phyloP scores from a whole-genome alignment of 2,113 vertebrate species.

The Morphnarchus princeps region DNA sequence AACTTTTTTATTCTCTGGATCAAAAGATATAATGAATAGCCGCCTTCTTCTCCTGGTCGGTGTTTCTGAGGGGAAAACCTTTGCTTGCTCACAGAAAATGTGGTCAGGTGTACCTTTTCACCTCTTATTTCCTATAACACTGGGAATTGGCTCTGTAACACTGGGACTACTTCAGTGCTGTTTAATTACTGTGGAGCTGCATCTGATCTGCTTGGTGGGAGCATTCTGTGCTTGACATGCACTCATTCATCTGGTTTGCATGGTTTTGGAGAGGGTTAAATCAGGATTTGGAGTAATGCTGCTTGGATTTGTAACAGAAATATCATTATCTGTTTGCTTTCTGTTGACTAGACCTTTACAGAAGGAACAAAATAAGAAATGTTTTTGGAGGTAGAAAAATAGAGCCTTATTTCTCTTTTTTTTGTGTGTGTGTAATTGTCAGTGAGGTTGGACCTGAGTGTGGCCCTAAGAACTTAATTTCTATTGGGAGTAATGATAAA shows the following conservation, averaged over 20 bases:
- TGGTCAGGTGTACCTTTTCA: not conserved
- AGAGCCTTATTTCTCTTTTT: not conserved
- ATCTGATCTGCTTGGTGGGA: not conserved
- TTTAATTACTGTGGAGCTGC: fast-evolving
- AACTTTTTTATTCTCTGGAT: not conserved
- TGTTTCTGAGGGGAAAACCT: not conserved
- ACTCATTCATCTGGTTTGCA: fast-evolving
- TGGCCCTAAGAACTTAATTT: not conserved
- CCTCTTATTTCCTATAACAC: fast-evolving
- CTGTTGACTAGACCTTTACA: not conserved
- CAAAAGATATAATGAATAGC: not conserved
- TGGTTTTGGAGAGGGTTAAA: not conserved
- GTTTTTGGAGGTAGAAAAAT: not conserved
- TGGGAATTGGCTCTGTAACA: not conserved
- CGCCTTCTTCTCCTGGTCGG: not conserved
- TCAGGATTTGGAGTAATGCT: not conserved
- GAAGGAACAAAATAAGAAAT: not conserved
- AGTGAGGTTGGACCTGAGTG: not conserved
- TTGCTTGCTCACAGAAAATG: fast-evolving
- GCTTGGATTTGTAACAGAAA: not conserved
- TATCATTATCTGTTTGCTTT: not conserved
- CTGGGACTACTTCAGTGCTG: fast-evolving
- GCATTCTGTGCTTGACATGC: fast-evolving
- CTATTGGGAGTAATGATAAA: not conserved
- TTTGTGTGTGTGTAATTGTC: not conserved